phyloP scores from a whole-genome alignment of 2,797 vertebrate genomes.

The Graptemys geographica region DNA sequence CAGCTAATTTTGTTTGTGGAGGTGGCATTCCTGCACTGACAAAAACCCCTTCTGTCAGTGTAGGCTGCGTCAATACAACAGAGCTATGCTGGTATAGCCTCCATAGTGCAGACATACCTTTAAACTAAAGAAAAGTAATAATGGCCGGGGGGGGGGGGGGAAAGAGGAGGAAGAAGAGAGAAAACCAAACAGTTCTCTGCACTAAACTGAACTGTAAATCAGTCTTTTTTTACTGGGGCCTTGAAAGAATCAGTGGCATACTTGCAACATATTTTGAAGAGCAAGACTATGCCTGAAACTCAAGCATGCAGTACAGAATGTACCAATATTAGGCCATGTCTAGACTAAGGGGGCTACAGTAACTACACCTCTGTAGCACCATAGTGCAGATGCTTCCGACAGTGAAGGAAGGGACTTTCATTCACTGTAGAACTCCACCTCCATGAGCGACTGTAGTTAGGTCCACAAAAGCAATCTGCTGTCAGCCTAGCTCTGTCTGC shows the following conservation, averaged over 20 bases:
- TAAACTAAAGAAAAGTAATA: background rate
- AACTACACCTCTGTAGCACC: background rate
- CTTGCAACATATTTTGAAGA: background rate
- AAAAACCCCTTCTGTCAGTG: no score
- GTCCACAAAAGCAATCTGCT: background rate
- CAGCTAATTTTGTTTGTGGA: background rate
- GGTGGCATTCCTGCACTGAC: background rate
- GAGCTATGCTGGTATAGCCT: background rate
- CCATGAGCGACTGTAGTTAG: background rate
- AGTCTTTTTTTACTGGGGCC: background rate
- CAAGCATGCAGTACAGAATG: background rate
- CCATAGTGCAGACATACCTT: background rate
- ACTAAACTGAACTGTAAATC: background rate
- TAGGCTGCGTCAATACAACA: background rate
- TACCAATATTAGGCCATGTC: background rate
- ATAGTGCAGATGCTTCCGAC: background rate
- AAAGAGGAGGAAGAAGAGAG: no score
- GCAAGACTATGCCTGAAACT: background rate
- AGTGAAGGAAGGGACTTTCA: background rate
- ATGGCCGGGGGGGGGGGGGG: background rate
- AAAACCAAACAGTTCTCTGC: accelerated
- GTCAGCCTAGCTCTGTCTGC: no score
- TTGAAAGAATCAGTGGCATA: background rate
- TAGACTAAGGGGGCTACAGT: background rate
- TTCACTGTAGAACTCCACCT: background rate